A percentile compares a stretch with the other conserved stretches of the same genome.
These are phyloP conservation scores for Lophius piscatorius DNA, from an alignment of 2,113 vertebrate genomes.

Conservation along the genomic window DNA sequence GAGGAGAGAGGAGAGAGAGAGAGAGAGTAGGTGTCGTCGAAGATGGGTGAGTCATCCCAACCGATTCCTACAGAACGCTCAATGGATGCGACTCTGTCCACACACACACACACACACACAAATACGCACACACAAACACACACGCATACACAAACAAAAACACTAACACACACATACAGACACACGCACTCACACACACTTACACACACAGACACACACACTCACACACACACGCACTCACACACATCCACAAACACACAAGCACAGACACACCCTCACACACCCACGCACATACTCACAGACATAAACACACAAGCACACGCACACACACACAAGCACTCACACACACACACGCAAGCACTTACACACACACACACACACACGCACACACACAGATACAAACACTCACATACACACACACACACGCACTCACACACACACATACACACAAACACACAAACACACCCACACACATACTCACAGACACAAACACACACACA, in stretches of 20 bases:
- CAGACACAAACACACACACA: no score
- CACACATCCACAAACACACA: no score
- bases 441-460: no score
- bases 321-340: no score
- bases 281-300: no score
- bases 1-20: conserved; percentile 9
- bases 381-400: no score
- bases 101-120: conserved; percentile 10
- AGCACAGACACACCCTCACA: no score
- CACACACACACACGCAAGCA: no score
- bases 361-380: no score
- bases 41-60: conserved; percentile 67
- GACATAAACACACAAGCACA: no score
- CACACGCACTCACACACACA: conserved; percentile 9
- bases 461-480: no score
- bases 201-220: background rate
- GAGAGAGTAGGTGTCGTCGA: conserved; percentile 56
- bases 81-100: conserved; percentile 12
- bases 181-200: conserved; percentile 6
- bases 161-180: conserved; percentile 8
- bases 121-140: conserved; percentile 1
- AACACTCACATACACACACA: no score
- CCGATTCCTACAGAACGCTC: conserved; percentile 35
- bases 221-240: conserved; percentile 14
- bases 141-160: conserved; percentile 1